Evolutionary conservation across 2,113 vertebrate genomes (phyloP).

Genomic region (Alces alces): DNA sequence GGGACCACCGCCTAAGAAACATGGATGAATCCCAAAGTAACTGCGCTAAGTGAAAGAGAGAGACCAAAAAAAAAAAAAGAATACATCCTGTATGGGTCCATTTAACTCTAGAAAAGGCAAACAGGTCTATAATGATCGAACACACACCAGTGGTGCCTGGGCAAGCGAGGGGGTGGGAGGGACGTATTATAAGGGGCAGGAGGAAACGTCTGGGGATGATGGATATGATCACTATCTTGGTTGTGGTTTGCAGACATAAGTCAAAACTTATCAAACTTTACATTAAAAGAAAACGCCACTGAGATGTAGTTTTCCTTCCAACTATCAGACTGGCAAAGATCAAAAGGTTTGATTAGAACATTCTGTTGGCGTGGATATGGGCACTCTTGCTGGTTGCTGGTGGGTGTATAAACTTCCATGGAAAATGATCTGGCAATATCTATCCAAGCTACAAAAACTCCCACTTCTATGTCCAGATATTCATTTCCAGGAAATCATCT

Average conservation of each 20-base stretch:
- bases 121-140: not conserved
- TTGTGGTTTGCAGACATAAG: not conserved
- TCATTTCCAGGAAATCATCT: not conserved
- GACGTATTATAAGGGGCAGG: not conserved
- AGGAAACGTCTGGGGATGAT: not conserved
- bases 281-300: not conserved
- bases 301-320: not conserved
- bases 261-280: not conserved
- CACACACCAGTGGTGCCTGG: not conserved
- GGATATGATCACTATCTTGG: not conserved
- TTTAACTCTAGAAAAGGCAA: not conserved
- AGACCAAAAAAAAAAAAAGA: not conserved
- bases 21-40: not conserved
- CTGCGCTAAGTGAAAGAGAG: not conserved
- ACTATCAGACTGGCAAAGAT: not conserved
- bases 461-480: not conserved
- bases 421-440: not conserved
- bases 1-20: not conserved
- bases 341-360: not conserved
- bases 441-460: not conserved
- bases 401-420: not conserved
- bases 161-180: not conserved
- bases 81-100: not conserved
- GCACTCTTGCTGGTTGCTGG: not conserved
- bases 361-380: not conserved